Base-by-base conservation (phyloP, 2,888 invertebrate genomes). In the Eugnorisma glareosa region DNA sequence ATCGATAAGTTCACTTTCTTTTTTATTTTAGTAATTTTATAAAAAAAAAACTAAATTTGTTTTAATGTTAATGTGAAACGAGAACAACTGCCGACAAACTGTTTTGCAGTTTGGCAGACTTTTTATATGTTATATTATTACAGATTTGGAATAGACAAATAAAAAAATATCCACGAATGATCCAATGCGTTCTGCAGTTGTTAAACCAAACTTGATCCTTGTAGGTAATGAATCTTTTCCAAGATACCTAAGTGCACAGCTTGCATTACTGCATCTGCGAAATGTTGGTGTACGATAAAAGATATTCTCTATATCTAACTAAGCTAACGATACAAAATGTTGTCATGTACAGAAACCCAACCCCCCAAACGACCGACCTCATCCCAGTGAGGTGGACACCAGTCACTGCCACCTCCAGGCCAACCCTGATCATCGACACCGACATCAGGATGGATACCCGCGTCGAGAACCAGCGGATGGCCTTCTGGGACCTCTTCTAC, bases 401-500 rank as follows among this genome's bases (percentile, higher is more conserved):
- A 18, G 91, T 93, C 1, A 91, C 92, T 2, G 73, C 81, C 8
- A 86, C 90, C 24, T 89, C 90, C 31, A 92, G 95, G 77, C 95
- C 96, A 0, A 93, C 93, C 57, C 75, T 96, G 81, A 89, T 93
- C 13, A 96, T 96, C 11, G 95, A 94, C 81, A 88, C 91, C 0
- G 91, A 94, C 18, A 83, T 95, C 7, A 80, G 83, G 24, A 80
- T 95, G 73, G 92, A 93, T 57, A 87, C 90, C 43, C 89, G 96
- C 69, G 92, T 94, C 11, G 89, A 91, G 69, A 93, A 94, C 69
- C 92, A 94, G 13, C 92, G 95, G 35, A 95, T 95, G 93, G 94
- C 96, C 0, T 96, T 95, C 83, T 96, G 96, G 96, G 95, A 96
- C 72, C 91, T 96, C 3, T 96, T 96, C 82, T 94, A 95, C 76